These are phyloP conservation scores for Cosmia trapezina DNA, from an alignment of 2,888 invertebrate species.

Conservation along the genomic window DNA sequence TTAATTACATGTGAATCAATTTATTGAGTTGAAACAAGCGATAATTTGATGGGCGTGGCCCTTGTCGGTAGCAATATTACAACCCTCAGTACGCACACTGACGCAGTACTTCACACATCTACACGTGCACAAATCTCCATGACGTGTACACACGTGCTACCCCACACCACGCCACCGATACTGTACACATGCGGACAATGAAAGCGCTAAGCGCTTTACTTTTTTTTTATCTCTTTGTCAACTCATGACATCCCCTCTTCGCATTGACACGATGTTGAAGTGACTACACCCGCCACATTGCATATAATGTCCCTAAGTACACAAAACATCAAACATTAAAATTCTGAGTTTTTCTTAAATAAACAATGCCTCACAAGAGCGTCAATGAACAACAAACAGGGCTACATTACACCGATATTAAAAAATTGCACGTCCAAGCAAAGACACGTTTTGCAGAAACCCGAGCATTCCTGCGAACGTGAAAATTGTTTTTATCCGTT, in stretches of 20 bases:
- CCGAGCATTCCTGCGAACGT: slow-evolving; percentile 75
- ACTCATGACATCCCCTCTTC: slow-evolving; percentile 71
- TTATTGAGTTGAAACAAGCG: slow-evolving; percentile 77
- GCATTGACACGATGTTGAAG: slow-evolving; percentile 69
- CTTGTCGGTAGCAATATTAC: slow-evolving; percentile 80
- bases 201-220: slow-evolving; percentile 86
- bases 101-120: slow-evolving; percentile 33
- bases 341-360: slow-evolving; percentile 66
- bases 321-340: slow-evolving; percentile 55
- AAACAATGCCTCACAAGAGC: slow-evolving; percentile 55
- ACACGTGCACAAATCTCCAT: slow-evolving; percentile 63
- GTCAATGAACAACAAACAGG: slow-evolving; percentile 54
- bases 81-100: slow-evolving; percentile 72
- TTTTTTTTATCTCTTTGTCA: slow-evolving; percentile 84
- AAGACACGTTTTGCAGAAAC: slow-evolving; percentile 74
- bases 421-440: slow-evolving; percentile 57
- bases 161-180: slow-evolving; percentile 70
- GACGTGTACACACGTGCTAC: slow-evolving; percentile 74
- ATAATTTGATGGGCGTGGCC: slow-evolving; percentile 85
- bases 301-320: slow-evolving; percentile 48
- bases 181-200: slow-evolving; percentile 81
- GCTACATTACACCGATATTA: slow-evolving; percentile 28
- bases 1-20: slow-evolving; percentile 52
- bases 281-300: slow-evolving; percentile 55
- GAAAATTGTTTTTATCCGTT: slow-evolving; percentile 79